Evolutionary conservation across 2,888 invertebrate species (phyloP), one percentile per base, ranked within the genome.

Genomic region (Chironomus riparius): DNA sequence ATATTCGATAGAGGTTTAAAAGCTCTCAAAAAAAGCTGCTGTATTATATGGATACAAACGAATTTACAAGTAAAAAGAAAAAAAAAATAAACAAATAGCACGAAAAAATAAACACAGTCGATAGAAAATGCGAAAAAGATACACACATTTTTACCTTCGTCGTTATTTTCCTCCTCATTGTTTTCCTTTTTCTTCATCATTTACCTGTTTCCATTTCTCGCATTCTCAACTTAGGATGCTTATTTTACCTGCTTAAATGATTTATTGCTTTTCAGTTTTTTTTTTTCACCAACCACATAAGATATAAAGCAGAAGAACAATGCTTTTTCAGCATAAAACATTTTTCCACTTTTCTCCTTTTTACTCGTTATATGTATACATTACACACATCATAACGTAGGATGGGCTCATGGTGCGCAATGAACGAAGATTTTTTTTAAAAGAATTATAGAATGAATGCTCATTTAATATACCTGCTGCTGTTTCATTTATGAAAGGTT

Each of bases 401-500:
- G 10, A 65, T 21, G 22, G 21, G 24, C 65, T 24, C 65, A 65
- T 65, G 65, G 65, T 65, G 65, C 24, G 65, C 65, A 21, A 65
- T 13, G 13, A 24, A 65, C 15, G 18, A 22, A 62, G 21, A 65
- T 12, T 15, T 15, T n/a, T 24, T 15, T 15, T 56, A 56, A 56
- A 56, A 56, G 56, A 18, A 24, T 13, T 13, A 65, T 22, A 65
- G 22, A 65, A 38, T 38, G 38, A 65, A 65, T 24, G 13, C 48
- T 74, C 74, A 68, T 74, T 74, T 74, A 74, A 74, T 68, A 68
- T 74, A 74, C 74, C 74, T 61, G 61, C 72, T 68, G 74, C 74
- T 74, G 74, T 22, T 74, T 15, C 28, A 74, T 74, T 74, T 74
- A 74, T 74, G 65, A 74, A 74, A 18, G 68, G 47, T 48, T 48